These are phyloP conservation scores for Clytia hemisphaerica DNA, from an alignment of 30 jellyfish, hydroid and myxozoan species.

Conservation along the genomic window DNA sequence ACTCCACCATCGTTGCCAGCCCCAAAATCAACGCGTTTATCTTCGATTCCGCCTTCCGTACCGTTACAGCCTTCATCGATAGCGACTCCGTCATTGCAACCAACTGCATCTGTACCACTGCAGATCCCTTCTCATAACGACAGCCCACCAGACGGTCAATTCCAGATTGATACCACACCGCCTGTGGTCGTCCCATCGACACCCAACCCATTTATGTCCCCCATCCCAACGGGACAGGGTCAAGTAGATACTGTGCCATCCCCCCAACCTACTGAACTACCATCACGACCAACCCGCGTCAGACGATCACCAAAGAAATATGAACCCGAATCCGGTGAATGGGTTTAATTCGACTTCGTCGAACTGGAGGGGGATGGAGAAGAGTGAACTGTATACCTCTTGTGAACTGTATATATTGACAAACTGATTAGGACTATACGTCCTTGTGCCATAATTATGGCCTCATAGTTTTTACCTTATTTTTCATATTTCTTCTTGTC, in stretches of 20 bases:
- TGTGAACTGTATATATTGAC: no score
- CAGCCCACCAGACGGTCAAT: not conserved
- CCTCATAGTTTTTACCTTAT: no score
- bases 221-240: conserved; percentile 8
- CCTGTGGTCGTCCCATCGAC: not conserved
- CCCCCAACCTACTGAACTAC: not conserved
- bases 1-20: no score
- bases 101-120: conserved; percentile 1
- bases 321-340: no score
- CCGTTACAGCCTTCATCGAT: not conserved
- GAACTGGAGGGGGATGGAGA: no score
- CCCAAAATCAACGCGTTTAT: not conserved
- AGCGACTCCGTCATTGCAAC: not conserved
- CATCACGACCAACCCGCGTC: not conserved
- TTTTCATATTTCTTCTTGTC: no score
- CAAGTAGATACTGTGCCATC: not conserved
- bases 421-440: no score
- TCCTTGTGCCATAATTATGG: no score
- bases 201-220: conserved; percentile 1
- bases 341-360: no score
- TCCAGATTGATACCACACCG: not conserved
- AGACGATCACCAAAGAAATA: conserved; percentile 1
- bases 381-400: no score
- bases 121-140: not conserved
- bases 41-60: not conserved